These are phyloP conservation scores for Lasiurus cinereus DNA, from an alignment of 2,113 vertebrate genomes.

Conservation along the genomic window DNA sequence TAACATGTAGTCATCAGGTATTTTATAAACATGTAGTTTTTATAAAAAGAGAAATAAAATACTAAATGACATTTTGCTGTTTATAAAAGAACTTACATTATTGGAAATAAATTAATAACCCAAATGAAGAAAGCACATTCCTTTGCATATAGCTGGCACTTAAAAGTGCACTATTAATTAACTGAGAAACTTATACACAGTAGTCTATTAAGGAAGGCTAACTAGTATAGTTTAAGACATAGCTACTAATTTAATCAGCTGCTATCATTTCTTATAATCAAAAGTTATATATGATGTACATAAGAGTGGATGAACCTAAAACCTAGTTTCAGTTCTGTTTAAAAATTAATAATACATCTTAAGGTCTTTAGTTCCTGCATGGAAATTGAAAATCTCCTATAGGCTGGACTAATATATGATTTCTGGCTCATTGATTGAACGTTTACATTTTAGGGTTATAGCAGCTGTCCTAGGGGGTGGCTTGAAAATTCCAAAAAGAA, in stretches of 20 bases:
- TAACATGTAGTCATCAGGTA: neutral
- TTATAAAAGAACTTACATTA: neutral
- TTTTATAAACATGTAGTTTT: conserved; percentile 44
- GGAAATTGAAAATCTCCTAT: conserved; percentile 34
- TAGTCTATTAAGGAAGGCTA: neutral
- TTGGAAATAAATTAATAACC: neutral
- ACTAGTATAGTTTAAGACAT: neutral
- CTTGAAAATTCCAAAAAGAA: neutral
- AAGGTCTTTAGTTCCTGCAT: neutral
- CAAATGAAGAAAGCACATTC: neutral
- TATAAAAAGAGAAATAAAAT: neutral
- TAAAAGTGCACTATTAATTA: neutral
- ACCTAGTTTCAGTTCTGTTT: conserved; percentile 28
- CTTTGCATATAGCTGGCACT: neutral
- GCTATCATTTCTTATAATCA: neutral
- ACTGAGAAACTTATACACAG: neutral
- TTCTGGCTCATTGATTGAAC: neutral
- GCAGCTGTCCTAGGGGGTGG: neutral
- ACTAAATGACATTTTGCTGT: neutral
- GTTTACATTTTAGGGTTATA: neutral
- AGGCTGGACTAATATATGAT: neutral
- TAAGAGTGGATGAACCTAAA: neutral
- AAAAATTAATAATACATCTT: neutral
- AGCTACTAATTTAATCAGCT: neutral
- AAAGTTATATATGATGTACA: neutral